phyloP scores from a whole-genome alignment of 2,888 invertebrate species.

The Agonopterix arenella region DNA sequence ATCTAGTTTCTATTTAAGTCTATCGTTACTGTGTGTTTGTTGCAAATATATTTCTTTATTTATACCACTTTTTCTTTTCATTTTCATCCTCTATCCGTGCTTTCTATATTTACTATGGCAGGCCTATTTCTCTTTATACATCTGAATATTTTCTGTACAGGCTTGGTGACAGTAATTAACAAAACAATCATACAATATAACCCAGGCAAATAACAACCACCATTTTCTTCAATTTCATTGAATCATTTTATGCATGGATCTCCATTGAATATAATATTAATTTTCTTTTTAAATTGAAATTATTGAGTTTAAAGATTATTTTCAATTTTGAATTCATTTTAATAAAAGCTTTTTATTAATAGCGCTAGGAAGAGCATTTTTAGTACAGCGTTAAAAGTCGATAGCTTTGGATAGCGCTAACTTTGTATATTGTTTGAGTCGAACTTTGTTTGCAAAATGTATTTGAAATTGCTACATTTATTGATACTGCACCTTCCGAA shows the following conservation, averaged over 20 bases:
- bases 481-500: conserved; percentile 11
- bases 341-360: conserved; percentile 64
- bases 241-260: conserved; percentile 73
- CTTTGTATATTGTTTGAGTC: conserved; percentile 34
- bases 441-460: conserved; percentile 31
- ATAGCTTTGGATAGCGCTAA: conserved; percentile 62
- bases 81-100: conserved; percentile 72
- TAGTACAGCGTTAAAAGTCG: conserved; percentile 60
- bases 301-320: conserved; percentile 19
- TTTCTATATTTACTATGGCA: conserved; percentile 60
- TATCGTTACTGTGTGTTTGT: conserved; percentile 73
- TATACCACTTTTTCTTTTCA: conserved; percentile 71
- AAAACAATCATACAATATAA: conserved; percentile 50
- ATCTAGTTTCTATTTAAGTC: conserved; percentile 50
- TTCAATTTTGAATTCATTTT: conserved; percentile 46
- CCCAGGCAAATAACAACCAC: conserved; percentile 62
- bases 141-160: conserved; percentile 48
- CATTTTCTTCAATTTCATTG: conserved; percentile 72
- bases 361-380: conserved; percentile 59
- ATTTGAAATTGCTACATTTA: conserved; percentile 6
- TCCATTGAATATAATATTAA: conserved; percentile 56
- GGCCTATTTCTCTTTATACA: conserved; percentile 60
- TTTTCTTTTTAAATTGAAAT: conserved; percentile 26
- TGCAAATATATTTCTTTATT: conserved; percentile 76
- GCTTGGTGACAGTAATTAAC: conserved; percentile 68